phyloP scores from a whole-genome alignment of 64 coral and sea anemone species.

The Montipora capricornis region DNA sequence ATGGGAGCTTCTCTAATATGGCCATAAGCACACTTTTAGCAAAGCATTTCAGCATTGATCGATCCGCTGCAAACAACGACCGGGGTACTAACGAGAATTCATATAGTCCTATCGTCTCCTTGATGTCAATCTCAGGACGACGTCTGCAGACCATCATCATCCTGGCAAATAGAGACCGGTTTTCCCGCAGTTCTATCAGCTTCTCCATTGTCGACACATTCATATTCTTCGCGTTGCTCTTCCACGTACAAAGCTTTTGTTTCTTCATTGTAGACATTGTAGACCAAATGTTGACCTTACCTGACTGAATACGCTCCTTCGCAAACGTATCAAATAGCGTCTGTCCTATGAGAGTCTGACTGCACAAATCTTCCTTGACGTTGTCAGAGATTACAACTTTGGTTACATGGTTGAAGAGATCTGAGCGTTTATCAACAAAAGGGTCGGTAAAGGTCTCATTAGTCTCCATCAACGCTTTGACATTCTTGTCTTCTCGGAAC shows the following conservation, averaged over 20 bases:
- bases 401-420: no score
- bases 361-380: not conserved
- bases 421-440: not conserved
- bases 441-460: constrained; percentile 8
- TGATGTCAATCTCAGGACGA: constrained; percentile 19
- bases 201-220: not conserved
- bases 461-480: constrained; percentile 12
- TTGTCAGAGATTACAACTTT: no score
- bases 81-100: constrained; percentile 19
- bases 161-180: constrained; percentile 7
- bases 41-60: not conserved
- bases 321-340: not conserved
- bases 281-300: no score
- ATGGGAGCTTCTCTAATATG: not conserved
- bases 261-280: not conserved
- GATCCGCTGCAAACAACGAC: not conserved
- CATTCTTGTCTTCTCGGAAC: constrained; percentile 33
- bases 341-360: not conserved
- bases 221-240: not conserved
- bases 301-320: no score
- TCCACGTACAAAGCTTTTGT: not conserved
- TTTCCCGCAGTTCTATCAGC: constrained; percentile 21
- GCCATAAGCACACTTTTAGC: not conserved
- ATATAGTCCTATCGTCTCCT: constrained; percentile 6
- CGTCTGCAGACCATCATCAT: constrained; percentile 15